Evolutionary conservation across 2,888 invertebrate species (phyloP).

Genomic region (Drosophila bunnanda): DNA sequence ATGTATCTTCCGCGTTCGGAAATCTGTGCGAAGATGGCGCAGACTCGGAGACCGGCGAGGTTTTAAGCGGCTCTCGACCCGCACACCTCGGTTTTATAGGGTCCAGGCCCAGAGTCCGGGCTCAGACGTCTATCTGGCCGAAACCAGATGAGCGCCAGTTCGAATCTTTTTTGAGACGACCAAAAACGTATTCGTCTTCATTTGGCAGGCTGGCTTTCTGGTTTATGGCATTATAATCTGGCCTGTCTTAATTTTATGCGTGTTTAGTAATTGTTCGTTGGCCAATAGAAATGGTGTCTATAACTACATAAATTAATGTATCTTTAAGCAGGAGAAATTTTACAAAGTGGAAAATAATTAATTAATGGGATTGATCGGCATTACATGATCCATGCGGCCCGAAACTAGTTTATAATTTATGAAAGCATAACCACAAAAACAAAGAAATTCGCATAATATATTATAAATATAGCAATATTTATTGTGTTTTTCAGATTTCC

Average conservation of each 20-base stretch:
- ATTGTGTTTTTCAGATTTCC: not conserved
- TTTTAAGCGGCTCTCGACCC: conserved; percentile 57
- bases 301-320: not conserved
- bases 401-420: conserved; percentile 11
- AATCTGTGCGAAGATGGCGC: conserved; percentile 46
- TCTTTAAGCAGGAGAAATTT: not conserved
- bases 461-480: not conserved
- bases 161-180: not conserved
- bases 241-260: conserved; percentile 17
- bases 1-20: conserved; percentile 26
- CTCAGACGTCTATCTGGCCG: conserved; percentile 16
- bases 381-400: conserved; percentile 1
- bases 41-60: conserved; percentile 45
- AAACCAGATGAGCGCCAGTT: conserved; percentile 26
- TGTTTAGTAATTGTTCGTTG: conserved; percentile 27
- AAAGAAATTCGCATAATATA: not conserved
- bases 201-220: conserved; percentile 2
- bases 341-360: conserved; percentile 1
- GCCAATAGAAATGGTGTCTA: conserved; percentile 8
- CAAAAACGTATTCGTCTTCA: conserved; percentile 18
- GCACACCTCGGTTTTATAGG: conserved; percentile 61
- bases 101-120: conserved; percentile 18
- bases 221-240: conserved; percentile 8
- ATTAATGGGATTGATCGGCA: not conserved
- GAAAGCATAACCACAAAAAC: conserved; percentile 1